Percentiles rank a stretch among this genome's conserved stretches.
phyloP scores from a whole-genome alignment of 2,888 invertebrate species.

The Eupithecia inturbata region DNA sequence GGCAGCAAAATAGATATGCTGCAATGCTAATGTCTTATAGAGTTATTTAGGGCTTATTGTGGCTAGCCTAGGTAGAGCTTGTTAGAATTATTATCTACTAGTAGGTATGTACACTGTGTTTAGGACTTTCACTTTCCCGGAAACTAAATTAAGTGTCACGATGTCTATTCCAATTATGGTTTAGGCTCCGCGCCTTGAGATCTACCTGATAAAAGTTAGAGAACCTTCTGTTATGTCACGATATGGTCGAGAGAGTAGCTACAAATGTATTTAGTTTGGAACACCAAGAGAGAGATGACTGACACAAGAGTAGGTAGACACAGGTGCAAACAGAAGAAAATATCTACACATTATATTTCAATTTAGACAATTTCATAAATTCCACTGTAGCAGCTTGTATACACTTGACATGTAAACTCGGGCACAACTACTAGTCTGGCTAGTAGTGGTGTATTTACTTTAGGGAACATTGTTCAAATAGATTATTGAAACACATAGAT shows the following conservation, averaged over 20 bases:
- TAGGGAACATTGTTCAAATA: no score
- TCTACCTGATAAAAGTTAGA: not conserved
- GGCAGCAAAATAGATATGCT: not conserved
- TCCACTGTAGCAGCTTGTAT: no score
- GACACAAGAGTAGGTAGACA: not conserved
- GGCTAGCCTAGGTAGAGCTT: not conserved
- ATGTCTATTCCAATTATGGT: constrained; percentile 7
- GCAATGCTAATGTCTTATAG: not conserved
- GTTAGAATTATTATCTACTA: not conserved
- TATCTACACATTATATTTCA: not conserved
- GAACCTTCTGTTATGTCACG: not conserved
- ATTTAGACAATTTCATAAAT: not conserved
- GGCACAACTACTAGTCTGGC: no score
- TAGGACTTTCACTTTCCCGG: not conserved
- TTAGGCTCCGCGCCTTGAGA: not conserved
- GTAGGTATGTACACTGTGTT: no score
- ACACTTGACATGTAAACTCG: no score
- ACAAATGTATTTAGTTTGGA: not conserved
- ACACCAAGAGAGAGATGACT: not conserved
- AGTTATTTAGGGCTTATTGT: not conserved
- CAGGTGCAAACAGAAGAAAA: not conserved
- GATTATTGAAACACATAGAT: no score
- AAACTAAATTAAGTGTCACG: constrained; percentile 35
- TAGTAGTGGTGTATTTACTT: no score
- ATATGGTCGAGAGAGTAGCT: not conserved